Base-by-base conservation (phyloP, 2,888 invertebrate species). In the Drosophila peninsularis region DNA sequence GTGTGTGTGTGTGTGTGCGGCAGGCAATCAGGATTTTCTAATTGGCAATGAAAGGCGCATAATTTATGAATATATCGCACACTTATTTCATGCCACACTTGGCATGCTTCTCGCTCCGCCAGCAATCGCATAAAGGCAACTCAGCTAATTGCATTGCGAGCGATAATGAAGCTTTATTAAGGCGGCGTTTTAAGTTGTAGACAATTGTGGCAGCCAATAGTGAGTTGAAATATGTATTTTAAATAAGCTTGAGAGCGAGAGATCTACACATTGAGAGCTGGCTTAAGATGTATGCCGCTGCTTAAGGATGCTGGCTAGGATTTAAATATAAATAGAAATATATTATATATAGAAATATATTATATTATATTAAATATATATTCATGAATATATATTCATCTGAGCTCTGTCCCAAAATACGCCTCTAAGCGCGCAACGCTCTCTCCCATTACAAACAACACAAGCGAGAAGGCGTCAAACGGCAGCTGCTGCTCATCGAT, bases 11-110 rank as follows among this genome's bases (percentile, higher is more conserved):
- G 57, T 57, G 57, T 69, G 57, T 62, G 54, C 58, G 57, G 60
- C 53, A 45, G 77, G 77, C 71, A 83, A 68, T 76, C 83, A 80
- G 80, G 75, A 87, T 71, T 79, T 84, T 84, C 75, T 89, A 85
- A 85, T 85, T 85, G 89, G 88, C 85, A 84, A 81, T 85, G 85
- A 89, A 85, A 88, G 71, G 73, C 82, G 75, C 82, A 85, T 87
- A 87, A 85, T 87, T 89, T 84, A 89, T 89, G 82, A 87, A 84
- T 82, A 76, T 77, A 67, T 84, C 80, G 79, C 63, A 60, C 71
- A 85, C 82, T 88, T 69, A 76, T 84, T 87, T 84, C 85, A 87
- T 68, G 82, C 78, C 61, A 78, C 73, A 61, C 73, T 72, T 68
- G 61, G 30, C 36, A 17, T 21, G 24, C 34, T 3, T 47, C 45